Evolutionary conservation across 2,797 vertebrate species (phyloP), one percentile per base, ranked within the genome.

Genomic region (Denticeps clupeoides): DNA sequence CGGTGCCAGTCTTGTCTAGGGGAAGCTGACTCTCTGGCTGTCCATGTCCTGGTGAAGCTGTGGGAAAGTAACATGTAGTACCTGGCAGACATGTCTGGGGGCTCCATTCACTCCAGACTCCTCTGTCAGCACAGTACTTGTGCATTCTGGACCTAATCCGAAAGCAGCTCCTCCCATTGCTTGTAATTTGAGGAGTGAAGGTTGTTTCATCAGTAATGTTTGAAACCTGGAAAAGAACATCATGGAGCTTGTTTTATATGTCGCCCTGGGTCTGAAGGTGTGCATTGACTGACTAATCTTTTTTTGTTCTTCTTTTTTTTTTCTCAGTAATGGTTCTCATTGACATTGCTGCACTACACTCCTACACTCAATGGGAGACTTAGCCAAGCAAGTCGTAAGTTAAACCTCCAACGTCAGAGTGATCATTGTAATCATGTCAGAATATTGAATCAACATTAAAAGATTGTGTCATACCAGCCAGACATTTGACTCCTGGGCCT

Each of bases 81-180:
- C 76, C 76, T 72, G 62, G 56, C 41, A 59, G 12, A 43, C 83
- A 86, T 3, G 3, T 23, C 3, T 4, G 12, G 4, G 1, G 53
- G 55, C 79, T 82, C 83, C 83, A 86, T 1, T 82, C 71, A 6
- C 83, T 86, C 80, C 81, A 84, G 11, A 76, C 61, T 47, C 78
- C 56, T 4, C 37, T 51, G 4, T 70, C 49, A 1, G 63, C 72
- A 33, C 83, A 86, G 3, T 77, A 81, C 3, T 50, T 62, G 15
- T 68, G 40, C 49, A 86, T 3, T 48, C 57, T 79, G 42, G 78
- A 79, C 4, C 78, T 73, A 41, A 83, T 64, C 18, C 57, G 67
- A 60, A 79, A 69, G 56, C 83, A 86, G 53, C 49, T 26, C 26
- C 26, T 68, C 40, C n/a, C n/a, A n/a, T 44, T 8, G 1, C 4